phyloP scores from a whole-genome alignment of 2,888 invertebrate species.

The Idaea dimidiata region DNA sequence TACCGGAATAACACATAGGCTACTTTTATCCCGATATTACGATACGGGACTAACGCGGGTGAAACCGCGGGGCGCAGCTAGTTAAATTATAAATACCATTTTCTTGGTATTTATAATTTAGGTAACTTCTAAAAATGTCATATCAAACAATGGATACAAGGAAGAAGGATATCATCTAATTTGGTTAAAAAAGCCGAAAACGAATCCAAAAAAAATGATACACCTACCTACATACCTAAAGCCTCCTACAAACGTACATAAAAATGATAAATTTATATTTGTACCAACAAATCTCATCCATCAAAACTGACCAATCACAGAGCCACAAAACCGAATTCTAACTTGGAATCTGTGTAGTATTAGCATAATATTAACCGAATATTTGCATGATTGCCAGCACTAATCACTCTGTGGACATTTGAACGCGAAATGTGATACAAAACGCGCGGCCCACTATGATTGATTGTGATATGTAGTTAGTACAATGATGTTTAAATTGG shows the following conservation, averaged over 20 bases:
- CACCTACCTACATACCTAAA: no score
- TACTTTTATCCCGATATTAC: no score
- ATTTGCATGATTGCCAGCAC: constrained; percentile 42
- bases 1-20: no score
- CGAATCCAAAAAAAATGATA: no score
- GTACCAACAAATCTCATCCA: neutral
- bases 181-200: no score
- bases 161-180: no score
- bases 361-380: constrained; percentile 28
- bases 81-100: neutral
- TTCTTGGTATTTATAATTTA: no score
- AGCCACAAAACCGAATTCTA: neutral
- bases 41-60: no score
- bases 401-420: constrained; percentile 36
- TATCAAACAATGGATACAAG: no score
- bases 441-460: constrained; percentile 4
- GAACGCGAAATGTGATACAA: constrained; percentile 21
- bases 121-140: no score
- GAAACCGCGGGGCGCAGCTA: no score
- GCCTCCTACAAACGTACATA: no score
- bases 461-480: constrained; percentile 7
- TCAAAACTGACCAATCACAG: neutral
- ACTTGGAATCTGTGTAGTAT: constrained; percentile 10
- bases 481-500: neutral
- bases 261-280: neutral